Evolutionary conservation across 1,140 invertebrate species (phyloP).

Genomic region (Monochamus saltuarius): DNA sequence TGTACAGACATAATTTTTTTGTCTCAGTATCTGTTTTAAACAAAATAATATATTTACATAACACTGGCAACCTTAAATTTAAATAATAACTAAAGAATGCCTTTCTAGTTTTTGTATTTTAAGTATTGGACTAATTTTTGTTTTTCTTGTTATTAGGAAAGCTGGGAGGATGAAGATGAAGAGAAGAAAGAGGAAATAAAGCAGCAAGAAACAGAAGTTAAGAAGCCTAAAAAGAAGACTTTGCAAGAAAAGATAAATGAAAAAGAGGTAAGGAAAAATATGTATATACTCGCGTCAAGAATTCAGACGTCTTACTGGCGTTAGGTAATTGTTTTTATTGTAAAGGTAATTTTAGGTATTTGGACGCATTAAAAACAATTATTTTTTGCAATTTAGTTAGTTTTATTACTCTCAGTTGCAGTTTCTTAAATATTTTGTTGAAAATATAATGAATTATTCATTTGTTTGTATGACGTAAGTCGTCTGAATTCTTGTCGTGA

Average conservation of each 20-base stretch:
- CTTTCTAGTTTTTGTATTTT: neutral
- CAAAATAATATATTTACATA: neutral
- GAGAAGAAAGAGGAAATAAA: conserved; percentile 63
- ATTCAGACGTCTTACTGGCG: no score
- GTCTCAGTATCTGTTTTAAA: neutral
- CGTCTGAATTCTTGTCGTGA: no score
- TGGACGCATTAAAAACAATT: no score
- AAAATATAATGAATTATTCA: no score
- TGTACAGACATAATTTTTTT: neutral
- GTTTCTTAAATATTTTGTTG: no score
- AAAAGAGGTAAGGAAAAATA: conserved; percentile 64
- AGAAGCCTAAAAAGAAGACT: conserved; percentile 65
- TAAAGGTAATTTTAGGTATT: no score
- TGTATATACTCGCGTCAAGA: no score
- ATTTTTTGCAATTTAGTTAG: no score
- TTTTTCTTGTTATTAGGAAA: conserved; percentile 61
- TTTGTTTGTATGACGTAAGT: no score
- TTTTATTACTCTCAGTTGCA: no score
- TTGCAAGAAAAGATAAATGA: conserved; percentile 74
- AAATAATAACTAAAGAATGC: neutral
- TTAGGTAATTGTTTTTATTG: no score
- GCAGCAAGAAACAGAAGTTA: conserved; percentile 53
- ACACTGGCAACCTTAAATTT: neutral
- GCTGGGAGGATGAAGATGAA: conserved; percentile 81
- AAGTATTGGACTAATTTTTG: neutral